Evolutionary conservation across 2,113 vertebrate species (phyloP), one percentile per base, ranked within the genome.

Genomic region (Poecile atricapillus): DNA sequence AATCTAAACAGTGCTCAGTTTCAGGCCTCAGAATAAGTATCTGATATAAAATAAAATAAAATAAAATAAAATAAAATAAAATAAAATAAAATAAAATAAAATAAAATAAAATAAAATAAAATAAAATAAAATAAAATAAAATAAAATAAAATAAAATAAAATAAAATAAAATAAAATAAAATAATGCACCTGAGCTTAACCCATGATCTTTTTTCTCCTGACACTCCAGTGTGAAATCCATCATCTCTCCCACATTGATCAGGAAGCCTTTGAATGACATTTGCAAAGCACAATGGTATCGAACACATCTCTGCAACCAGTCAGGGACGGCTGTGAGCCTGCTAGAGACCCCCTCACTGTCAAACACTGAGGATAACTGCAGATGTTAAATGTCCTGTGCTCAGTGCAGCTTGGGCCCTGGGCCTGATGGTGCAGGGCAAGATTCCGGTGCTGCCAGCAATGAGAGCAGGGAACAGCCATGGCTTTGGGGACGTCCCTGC

Each of bases 391-490:
- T 10, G 8, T n/a, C 5, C 47, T 75, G 31, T 43, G 23, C 74
- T 77, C 55, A 52, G 30, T 4, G 27, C n/a, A 65, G 0, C 16
- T 4, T 15, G 7, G 18, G 15, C 23, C 14, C 49, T 47, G 23
- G 33, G 35, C 19, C 35, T 64, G 7, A 8, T 15, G 39, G 23
- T 11, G 44, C 49, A 47, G 53, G 59, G 41, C 13, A 33, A 58
- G 63, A 37, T 13, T 8, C 44, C 46, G 68, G 10, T 5, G 6
- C 20, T 87, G 84, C 41, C n/a, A 19, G 30, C 17, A 11, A 2
- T 0, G 50, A 35, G 22, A 41, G 5, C n/a, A 33, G 27, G 43
- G n/a, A 60, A 13, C 31, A 39, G 0, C 3, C 30, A 14, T 70
- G 41, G 35, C 37, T 58, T 43, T 33, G 16, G n/a, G 30, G 31